These are phyloP conservation scores for Mythimna vitellina DNA, from an alignment of 2,888 invertebrate species.

Conservation along the genomic window DNA sequence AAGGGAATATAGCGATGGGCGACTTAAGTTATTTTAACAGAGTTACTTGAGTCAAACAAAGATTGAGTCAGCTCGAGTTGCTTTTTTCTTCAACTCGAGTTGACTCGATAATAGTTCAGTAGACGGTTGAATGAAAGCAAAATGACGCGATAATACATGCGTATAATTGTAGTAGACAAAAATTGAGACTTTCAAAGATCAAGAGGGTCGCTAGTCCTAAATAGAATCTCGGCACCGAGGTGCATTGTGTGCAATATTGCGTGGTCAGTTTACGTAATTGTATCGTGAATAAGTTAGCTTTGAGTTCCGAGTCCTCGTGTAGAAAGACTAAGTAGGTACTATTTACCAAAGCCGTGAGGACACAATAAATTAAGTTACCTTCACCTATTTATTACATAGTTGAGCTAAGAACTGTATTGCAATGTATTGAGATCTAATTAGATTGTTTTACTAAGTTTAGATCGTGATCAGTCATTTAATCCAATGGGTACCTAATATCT, in stretches of 20 bases:
- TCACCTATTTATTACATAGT: conserved; percentile 46
- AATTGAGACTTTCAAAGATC: too few species aligned
- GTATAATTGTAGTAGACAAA: too few species aligned
- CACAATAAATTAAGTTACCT: conserved; percentile 50
- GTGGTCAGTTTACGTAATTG: conserved; percentile 39
- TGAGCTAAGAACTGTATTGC: conserved; percentile 31
- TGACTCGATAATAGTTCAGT: too few species aligned
- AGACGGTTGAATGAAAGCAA: too few species aligned
- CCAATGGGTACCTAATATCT: background rate
- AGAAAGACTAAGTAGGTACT: conserved; percentile 16
- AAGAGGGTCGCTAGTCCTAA: background rate
- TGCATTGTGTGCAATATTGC: conserved; percentile 24
- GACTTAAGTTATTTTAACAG: too few species aligned
- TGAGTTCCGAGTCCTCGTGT: conserved; percentile 13
- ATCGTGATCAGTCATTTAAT: conserved; percentile 12
- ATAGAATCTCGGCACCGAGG: conserved; percentile 15
- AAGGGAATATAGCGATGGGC: too few species aligned
- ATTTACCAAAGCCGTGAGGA: conserved; percentile 17
- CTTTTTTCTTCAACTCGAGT: too few species aligned
- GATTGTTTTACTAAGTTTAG: conserved; percentile 23
- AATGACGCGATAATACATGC: too few species aligned
- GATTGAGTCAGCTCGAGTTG: too few species aligned
- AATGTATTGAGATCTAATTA: conserved; percentile 31
- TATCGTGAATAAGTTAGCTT: conserved; percentile 33
- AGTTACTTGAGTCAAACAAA: too few species aligned